A percentile compares a stretch with the other conserved stretches of the same genome.
phyloP scores from a whole-genome alignment of 2,888 invertebrate species.

The Perizoma flavofasciatum region DNA sequence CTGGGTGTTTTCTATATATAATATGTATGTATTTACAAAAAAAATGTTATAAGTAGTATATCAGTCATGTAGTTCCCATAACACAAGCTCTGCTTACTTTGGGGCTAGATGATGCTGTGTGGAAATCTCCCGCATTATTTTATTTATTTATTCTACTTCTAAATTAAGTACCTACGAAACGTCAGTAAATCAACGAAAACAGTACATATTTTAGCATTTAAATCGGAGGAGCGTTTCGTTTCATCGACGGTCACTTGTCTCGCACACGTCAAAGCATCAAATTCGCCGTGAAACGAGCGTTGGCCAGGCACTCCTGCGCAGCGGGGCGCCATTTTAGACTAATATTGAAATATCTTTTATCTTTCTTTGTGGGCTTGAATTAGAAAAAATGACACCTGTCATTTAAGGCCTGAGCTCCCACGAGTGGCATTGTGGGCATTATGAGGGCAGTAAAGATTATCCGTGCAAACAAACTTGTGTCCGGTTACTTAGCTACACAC shows the following conservation, averaged over 20 bases:
- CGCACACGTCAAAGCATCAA: slow-evolving; percentile 45
- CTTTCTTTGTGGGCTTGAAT: slow-evolving; percentile 48
- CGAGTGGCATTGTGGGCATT: slow-evolving; percentile 43
- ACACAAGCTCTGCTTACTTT: no score
- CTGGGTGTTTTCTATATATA: no score
- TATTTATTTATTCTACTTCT: no score
- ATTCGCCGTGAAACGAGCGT: slow-evolving; percentile 50
- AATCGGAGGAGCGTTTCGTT: no score
- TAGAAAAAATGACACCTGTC: slow-evolving; percentile 73
- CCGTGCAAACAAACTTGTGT: slow-evolving; percentile 57
- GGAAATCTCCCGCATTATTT: no score
- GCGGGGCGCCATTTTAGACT: slow-evolving; percentile 62
- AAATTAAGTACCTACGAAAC: no score
- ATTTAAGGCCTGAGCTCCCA: slow-evolving; percentile 61
- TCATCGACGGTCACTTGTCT: slow-evolving; percentile 13
- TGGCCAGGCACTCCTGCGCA: slow-evolving; percentile 49
- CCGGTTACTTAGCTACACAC: slow-evolving; percentile 25
- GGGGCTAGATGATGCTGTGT: no score
- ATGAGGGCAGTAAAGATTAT: slow-evolving; percentile 46
- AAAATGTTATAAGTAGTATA: no score
- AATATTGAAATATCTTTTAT: slow-evolving; percentile 73
- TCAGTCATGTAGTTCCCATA: no score
- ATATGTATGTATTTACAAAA: no score
- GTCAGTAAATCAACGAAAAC: no score
- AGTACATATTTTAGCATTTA: no score